Evolutionary conservation across 2,888 invertebrate species (phyloP).

Genomic region (Lissonota sp.): DNA sequence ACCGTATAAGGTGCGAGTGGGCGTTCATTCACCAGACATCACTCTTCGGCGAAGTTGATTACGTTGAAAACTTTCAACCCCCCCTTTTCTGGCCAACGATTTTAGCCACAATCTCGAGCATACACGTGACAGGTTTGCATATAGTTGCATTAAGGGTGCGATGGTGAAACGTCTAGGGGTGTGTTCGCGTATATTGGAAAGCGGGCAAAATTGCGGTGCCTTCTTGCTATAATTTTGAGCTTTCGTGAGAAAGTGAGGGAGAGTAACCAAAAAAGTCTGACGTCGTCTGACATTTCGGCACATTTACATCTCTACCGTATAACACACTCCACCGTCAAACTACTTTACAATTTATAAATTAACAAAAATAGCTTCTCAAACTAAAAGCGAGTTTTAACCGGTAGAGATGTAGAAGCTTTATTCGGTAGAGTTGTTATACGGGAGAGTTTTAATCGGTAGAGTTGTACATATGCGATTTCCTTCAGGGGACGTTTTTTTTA

Average conservation of each 20-base stretch:
- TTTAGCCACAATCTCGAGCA: conserved; percentile 21
- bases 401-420: too few relatives aligned
- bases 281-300: conserved; percentile 45
- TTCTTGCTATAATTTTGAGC: conserved; percentile 48
- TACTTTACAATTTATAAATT: too few relatives aligned
- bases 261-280: conserved; percentile 58
- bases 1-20: conserved; percentile 19
- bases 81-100: conserved; percentile 31
- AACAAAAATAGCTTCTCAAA: too few relatives aligned
- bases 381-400: too few relatives aligned
- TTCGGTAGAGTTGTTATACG: too few relatives aligned
- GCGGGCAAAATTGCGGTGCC: conserved; percentile 23
- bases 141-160: conserved; percentile 45
- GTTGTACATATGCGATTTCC: too few relatives aligned
- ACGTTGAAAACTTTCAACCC: conserved; percentile 48
- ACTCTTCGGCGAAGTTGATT: conserved; percentile 56
- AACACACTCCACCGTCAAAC: not conserved
- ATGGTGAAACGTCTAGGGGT: conserved; percentile 9
- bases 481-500: too few relatives aligned
- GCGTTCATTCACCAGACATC: conserved; percentile 42
- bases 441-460: too few relatives aligned
- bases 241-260: conserved; percentile 29
- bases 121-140: conserved; percentile 50
- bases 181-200: conserved; percentile 36
- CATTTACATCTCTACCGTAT: conserved; percentile 29